These are phyloP conservation scores for Litocranius walleri DNA, from an alignment of 2,113 vertebrate genomes.

Conservation along the genomic window DNA sequence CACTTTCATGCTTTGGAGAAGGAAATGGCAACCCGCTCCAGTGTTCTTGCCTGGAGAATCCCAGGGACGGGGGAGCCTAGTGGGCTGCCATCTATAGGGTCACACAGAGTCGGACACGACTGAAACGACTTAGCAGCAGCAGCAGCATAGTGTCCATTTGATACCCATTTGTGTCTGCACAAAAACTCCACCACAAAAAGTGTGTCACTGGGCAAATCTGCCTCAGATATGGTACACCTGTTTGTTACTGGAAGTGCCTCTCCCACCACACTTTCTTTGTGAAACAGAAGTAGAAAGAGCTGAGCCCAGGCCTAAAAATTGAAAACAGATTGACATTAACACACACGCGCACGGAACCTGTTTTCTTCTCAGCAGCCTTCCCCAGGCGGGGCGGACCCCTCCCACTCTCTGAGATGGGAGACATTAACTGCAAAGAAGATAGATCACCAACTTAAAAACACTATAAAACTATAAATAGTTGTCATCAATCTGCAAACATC, in stretches of 20 bases:
- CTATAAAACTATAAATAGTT: background rate
- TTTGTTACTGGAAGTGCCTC: background rate
- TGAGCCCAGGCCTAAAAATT: constrained; percentile 51
- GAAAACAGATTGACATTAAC: constrained; percentile 67
- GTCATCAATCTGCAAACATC: background rate
- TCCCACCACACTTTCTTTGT: constrained; percentile 7
- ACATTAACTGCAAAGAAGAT: background rate
- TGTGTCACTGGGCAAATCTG: background rate
- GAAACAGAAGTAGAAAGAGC: constrained; percentile 54
- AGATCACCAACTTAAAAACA: background rate
- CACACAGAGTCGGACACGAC: too few species aligned
- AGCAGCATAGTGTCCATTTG: background rate
- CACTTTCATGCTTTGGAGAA: too few species aligned
- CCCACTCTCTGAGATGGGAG: background rate
- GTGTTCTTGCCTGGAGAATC: too few species aligned
- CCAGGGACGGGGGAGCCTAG: too few species aligned
- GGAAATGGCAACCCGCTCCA: too few species aligned
- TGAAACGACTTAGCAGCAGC: too few species aligned
- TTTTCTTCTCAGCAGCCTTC: constrained; percentile 64
- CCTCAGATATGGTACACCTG: background rate
- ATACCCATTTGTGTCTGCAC: background rate
- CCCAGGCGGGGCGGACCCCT: background rate
- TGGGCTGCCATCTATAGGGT: too few species aligned
- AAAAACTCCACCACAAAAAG: background rate
- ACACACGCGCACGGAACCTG: constrained; percentile 22